Percentiles rank a stretch among this genome's conserved stretches.
phyloP scores from a whole-genome alignment of 2,888 invertebrate genomes.

The Sericinus montela region DNA sequence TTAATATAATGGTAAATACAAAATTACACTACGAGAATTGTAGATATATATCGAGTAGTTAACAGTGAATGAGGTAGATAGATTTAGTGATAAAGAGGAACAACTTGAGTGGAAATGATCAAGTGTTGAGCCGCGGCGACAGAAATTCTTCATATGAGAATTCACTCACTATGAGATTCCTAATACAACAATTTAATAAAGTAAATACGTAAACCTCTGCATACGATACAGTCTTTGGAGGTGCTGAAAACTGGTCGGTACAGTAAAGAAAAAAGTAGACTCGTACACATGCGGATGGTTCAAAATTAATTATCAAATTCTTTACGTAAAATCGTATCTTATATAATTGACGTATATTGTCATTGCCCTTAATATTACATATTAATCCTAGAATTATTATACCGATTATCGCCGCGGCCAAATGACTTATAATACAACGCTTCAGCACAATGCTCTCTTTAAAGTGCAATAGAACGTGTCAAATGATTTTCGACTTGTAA shows the following conservation, averaged over 20 bases:
- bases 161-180: conserved; percentile 61
- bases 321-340: conserved; percentile 42
- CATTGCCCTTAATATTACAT: conserved; percentile 50
- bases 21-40: conserved; percentile 70
- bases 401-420: conserved; percentile 53
- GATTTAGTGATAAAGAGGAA: conserved; percentile 31
- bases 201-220: conserved; percentile 6
- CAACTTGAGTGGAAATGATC: conserved; percentile 29
- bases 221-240: conserved; percentile 15
- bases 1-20: conserved; percentile 69
- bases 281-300: conserved; percentile 1
- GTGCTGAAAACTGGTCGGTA: neutral
- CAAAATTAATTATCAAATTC: conserved; percentile 7
- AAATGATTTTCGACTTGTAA: conserved; percentile 34
- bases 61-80: conserved; percentile 70
- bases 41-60: conserved; percentile 51
- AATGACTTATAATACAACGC: conserved; percentile 20
- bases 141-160: conserved; percentile 32
- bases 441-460: conserved; percentile 45
- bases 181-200: conserved; percentile 31
- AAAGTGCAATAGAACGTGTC: conserved; percentile 61
- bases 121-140: conserved; percentile 51
- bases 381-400: conserved; percentile 36
- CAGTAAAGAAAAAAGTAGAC: conserved; percentile 4
- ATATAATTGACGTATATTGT: conserved; percentile 70